These are phyloP conservation scores for Halcyon leucocephala DNA, from an alignment of 2,797 vertebrate species.

Conservation along the genomic window DNA sequence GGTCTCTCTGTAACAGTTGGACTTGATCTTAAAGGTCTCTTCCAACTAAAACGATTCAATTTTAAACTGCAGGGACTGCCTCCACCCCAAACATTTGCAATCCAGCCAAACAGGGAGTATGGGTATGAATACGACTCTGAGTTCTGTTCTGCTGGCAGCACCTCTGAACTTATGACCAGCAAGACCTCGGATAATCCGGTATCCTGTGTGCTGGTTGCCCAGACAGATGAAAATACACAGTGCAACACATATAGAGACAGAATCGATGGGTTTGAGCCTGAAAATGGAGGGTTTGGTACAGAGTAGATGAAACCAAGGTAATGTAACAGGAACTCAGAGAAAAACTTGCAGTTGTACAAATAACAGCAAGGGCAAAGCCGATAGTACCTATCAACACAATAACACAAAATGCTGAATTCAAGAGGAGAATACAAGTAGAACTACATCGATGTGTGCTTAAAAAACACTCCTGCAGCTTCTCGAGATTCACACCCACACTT, in stretches of 20 bases:
- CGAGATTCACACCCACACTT: background rate
- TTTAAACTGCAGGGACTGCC: background rate
- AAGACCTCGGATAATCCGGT: background rate
- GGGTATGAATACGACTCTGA: background rate
- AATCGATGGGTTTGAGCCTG: background rate
- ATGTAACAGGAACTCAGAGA: background rate
- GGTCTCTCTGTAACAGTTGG: background rate
- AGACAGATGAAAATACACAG: background rate
- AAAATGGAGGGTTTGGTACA: background rate
- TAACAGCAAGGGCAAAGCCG: background rate
- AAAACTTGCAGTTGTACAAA: background rate
- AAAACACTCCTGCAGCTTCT: background rate
- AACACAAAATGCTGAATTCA: background rate
- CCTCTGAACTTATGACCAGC: background rate
- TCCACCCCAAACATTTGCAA: background rate
- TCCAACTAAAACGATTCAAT: background rate
- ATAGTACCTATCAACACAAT: too few species aligned
- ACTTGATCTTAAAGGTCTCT: background rate
- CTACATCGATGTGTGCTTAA: background rate
- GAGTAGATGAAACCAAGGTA: background rate
- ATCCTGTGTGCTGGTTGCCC: background rate
- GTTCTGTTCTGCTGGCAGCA: background rate
- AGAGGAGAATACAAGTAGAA: background rate
- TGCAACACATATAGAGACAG: background rate
- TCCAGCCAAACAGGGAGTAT: background rate